phyloP scores from a whole-genome alignment of 92 coral and sea anemone species.

The Siderastrea radians region DNA sequence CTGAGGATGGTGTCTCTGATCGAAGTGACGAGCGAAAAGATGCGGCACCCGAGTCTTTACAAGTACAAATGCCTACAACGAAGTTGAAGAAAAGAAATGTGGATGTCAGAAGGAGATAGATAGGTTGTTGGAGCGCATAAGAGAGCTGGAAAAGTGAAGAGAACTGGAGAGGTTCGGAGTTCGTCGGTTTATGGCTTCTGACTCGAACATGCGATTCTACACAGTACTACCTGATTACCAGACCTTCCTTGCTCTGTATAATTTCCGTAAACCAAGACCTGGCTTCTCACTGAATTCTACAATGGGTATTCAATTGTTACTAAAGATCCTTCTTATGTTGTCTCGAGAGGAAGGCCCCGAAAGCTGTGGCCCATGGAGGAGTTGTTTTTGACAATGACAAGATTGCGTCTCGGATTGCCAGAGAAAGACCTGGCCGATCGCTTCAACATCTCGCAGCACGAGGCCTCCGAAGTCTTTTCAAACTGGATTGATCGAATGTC shows the following conservation, averaged over 20 bases:
- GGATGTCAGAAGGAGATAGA: neutral
- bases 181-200: constrained; percentile 52
- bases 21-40: neutral
- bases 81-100: neutral
- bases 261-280: constrained; percentile 57
- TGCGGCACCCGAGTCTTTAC: neutral
- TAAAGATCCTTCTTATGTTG: constrained; percentile 43
- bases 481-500: constrained; percentile 57
- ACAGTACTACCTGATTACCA: constrained; percentile 56
- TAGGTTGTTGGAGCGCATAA: constrained; percentile 26
- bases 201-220: constrained; percentile 70
- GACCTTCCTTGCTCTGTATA: constrained; percentile 47
- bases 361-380: constrained; percentile 46
- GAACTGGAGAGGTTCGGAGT: constrained; percentile 60
- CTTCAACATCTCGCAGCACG: constrained; percentile 48
- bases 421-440: constrained; percentile 56
- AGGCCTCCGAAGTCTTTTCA: constrained; percentile 55
- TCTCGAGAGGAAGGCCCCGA: constrained; percentile 55
- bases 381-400: constrained; percentile 54
- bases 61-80: neutral
- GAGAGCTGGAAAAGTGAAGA: constrained; percentile 39
- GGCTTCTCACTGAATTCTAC: constrained; percentile 49
- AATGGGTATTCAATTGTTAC: constrained; percentile 42
- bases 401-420: constrained; percentile 50
- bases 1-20: neutral